Base-by-base conservation (phyloP, 2,888 invertebrate genomes). In the Nomada ferruginata region DNA sequence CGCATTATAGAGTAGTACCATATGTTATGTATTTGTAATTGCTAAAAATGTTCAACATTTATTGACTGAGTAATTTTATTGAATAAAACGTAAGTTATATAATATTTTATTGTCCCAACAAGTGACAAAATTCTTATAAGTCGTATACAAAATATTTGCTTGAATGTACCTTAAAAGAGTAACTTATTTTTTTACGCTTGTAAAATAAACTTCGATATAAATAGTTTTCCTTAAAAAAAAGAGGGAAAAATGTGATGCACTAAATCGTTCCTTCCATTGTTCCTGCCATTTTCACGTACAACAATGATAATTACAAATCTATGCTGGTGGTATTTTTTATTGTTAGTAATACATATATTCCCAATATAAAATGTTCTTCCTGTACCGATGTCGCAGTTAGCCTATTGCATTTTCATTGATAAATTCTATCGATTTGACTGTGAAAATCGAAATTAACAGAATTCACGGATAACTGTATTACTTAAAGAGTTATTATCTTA, bases 181-280 rank as follows among this genome's bases (percentile, higher is more conserved):
- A 75, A 84, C 70, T 73, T 84, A 84, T 84, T 76, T 77, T 77
- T 71, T 69, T 75, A 29, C 64, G 68, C 75, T 77, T 78, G 55
- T 75, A 64, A 15, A 66, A 80, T 83, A 68, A 77, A 73, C 57
- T 82, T 76, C 75, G 79, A 77, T 79, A 63, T 73, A 80, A 81
- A 80, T 66, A n/a, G 2, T 70, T 65, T 57, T 61, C 15, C 77
- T 55, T 29, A 53, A 60, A 50, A 64, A 66, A 52, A 42, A 64
- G 44, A 7, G 26, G 5, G 15, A 20, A 57, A 20, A 4, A 59
- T 73, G 50, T 42, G 29, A 53, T 29, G 26, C 13, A 65, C n/a
- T 70, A 47, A 47, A 57, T 60, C 36, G 36, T 9, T 36, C 5
- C 15, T 55, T 23, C 7, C 47, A 15, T 47, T 11, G 9, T 52